Percentiles rank a stretch among this genome's conserved stretches.
phyloP scores from a whole-genome alignment of 2,797 vertebrate species.

The Phrynocephalus vlangalii region DNA sequence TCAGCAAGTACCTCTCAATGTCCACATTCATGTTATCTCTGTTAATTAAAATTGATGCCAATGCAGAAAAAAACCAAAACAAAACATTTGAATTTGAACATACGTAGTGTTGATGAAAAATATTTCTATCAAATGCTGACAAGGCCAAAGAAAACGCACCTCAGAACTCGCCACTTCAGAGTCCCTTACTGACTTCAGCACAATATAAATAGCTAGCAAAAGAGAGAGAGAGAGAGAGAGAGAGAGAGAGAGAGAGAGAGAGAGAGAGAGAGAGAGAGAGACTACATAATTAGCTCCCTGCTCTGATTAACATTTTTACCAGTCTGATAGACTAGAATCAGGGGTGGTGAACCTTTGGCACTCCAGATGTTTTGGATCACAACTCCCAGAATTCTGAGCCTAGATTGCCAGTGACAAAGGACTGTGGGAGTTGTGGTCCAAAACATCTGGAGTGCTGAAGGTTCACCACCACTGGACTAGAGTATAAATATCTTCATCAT shows the following conservation, averaged over 20 bases:
- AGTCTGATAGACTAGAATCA: neutral
- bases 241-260: neutral
- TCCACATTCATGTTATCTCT: neutral
- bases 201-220: neutral
- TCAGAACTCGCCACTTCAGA: neutral
- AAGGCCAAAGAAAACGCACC: neutral
- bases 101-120: neutral
- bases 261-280: neutral
- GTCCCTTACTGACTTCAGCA: neutral
- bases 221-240: no score
- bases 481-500: neutral
- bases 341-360: no score
- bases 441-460: no score
- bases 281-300: neutral
- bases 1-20: neutral
- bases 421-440: no score
- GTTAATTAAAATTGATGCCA: neutral
- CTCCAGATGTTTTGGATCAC: no score
- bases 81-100: neutral
- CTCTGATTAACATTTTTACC: slow-evolving; percentile 3
- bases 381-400: no score
- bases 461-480: no score
- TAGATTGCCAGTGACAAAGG: no score
- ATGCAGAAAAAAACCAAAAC: neutral
- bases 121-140: neutral